Evolutionary conservation across 2,888 invertebrate species (phyloP), one percentile per base, ranked within the genome.

Genomic region (Ophion ventricosus): DNA sequence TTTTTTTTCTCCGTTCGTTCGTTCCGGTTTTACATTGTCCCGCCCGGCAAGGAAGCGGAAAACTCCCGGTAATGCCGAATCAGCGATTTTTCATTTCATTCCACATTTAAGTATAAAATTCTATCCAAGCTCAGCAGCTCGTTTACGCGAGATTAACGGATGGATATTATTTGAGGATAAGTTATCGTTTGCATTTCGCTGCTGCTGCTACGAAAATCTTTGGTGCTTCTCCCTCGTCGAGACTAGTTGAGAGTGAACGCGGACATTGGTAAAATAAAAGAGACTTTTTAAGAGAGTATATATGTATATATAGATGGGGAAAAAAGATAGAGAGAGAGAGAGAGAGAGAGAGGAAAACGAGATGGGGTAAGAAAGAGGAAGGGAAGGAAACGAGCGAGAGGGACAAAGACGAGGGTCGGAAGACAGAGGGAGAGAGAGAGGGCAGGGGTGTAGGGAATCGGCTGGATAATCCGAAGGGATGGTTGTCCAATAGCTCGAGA

Each of bases 161-260:
- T 74, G 78, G 81, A 78, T 78, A 81, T 84, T 84, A 84, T 81
- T 76, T 61, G 80, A 66, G 75, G 69, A 57, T 78, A 81, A 84
- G 73, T 84, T 81, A 81, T 70, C 56, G 64, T 80, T 69, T 29
- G 77, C 76, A 81, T 81, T 77, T 77, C 61, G 20, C 64, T 73
- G 40, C n/a, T 73, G 40, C n/a, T 61, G 35, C 26, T 77, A 54
- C 14, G 56, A 49, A 61, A 59, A 74, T 73, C 64, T 73, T 25
- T 26, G 35, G 29, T 11, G 20, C 17, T 63, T 26, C 14, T 23
- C 11, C 40, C 54, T n/a, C 59, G 73, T 17, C 23, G 35, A 61
- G 59, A 57, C 59, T 29, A 25, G 56, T 66, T 43, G 73, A 80
- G 69, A 25, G 23, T 10, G 61, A 8, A 23, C 14, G 29, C 63